Conservation (phyloP, 2,113 vertebrate species). For the Gymnogyps californianus region DNA sequence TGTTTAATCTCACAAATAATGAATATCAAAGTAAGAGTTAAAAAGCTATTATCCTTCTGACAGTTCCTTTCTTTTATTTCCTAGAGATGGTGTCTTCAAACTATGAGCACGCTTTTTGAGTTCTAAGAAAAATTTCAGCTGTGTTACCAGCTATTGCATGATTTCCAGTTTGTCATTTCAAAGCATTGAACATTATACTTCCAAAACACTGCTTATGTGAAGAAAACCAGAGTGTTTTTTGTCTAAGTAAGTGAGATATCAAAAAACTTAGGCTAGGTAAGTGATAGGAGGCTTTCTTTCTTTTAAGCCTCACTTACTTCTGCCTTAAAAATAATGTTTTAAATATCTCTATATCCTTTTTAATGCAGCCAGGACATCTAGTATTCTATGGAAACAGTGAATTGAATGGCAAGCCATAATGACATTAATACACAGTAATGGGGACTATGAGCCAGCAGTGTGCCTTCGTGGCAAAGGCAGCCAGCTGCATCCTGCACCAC, state of each 20-base stretch:
- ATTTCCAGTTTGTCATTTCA: background rate
- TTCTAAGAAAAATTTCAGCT: background rate
- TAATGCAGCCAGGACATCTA: background rate
- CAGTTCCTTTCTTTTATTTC: background rate
- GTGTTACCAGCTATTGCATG: background rate
- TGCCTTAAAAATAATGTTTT: background rate
- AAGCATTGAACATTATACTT: background rate
- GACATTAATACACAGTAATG: background rate
- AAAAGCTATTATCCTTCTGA: background rate
- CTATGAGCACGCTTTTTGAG: background rate
- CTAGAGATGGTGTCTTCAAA: background rate
- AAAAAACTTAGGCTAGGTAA: background rate
- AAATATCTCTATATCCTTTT: background rate
- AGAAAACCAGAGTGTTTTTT: background rate
- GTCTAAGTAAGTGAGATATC: background rate
- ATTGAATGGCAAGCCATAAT: background rate
- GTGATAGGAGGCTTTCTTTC: background rate
- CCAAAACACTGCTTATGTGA: background rate
- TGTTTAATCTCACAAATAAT: background rate
- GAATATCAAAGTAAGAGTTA: background rate
- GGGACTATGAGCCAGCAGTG: background rate
- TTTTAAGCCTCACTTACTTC: background rate
- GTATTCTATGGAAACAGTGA: background rate
- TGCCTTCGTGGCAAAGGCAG: background rate
- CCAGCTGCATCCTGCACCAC: accelerated